Base-by-base conservation (phyloP, 2,113 vertebrate species). In the Xyliphius kryptos region DNA sequence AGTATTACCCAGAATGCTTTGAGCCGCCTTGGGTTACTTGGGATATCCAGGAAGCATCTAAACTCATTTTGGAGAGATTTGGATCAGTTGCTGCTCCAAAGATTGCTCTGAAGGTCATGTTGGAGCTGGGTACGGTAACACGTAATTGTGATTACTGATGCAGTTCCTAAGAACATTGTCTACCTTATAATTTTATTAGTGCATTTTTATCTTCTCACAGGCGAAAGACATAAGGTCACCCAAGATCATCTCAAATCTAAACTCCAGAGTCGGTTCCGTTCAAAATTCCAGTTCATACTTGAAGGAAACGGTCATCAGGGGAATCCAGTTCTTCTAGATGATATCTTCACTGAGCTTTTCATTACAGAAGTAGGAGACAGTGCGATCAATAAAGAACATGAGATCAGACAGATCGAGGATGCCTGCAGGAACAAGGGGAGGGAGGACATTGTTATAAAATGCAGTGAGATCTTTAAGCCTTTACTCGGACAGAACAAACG, bases 1-100 rank as follows among this genome's bases (percentile, higher is more conserved):
- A 57, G 14, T 49, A 66, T 57, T 58, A 38, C n/a, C 63, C 63
- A 41, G 63, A 66, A 58, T 66, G 55, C 63, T 50, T 66, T 51
- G 63, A 66, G 14, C 15, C 19, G 40, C 15, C 36, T 58, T 2
- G n/a, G 46, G 5, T 40, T 3, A 22, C 19, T 22, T 47, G 32
- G 9, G 55, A 65, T 40, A 14, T 49, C 21, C 53, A 56, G 3
- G 19, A 51, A 32, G 10, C 5, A 43, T 26, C 54, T 19, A 48
- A 50, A n/a, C 14, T 50, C 7, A 40, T 58, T 43, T 12, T 66
- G 46, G 47, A 58, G 7, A 57, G 1, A 43, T 50, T 66, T 51
- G 44, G 46, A 2, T 57, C 43, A 22, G 63, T 32, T 5, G 20
- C 14, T 17, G 54, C 54, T 21, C 47, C 22, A 14, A 66, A 66